Evolutionary conservation across 2,888 invertebrate genomes (phyloP), one percentile per base, ranked within the genome.

Genomic region (Uloborus plumipes): DNA sequence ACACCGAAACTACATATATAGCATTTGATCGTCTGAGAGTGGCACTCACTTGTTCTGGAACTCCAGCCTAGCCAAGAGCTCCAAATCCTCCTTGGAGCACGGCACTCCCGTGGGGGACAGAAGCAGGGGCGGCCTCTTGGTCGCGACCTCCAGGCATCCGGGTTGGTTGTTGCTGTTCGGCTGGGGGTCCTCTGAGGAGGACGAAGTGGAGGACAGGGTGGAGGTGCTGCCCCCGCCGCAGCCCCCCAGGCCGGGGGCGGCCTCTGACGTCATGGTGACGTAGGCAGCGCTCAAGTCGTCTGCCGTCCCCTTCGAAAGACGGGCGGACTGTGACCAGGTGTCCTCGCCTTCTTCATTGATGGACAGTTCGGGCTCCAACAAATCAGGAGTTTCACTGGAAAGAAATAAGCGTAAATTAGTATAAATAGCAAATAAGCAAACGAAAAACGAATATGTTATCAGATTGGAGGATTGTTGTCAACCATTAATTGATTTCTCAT

Each of bases 61-160:
- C 92, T 98, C 97, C 92, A 98, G 93, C 90, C 96, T 96, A 91
- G 95, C 96, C 88, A 98, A 92, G 87, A 98, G 92, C 91, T 94
- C 95, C 92, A 94, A 92, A 89, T 96, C 96, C 91, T 94, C 92
- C 88, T 92, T 87, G 70, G 88, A 88, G 64, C 83, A 83, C 14
- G 80, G 80, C 3, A 65, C 62, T 31, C 69, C 67, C 49, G 69
- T 49, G 59, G 73, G 78, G 26, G 73, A 80, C 18, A 80, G 58
- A 14, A 73, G 61, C 49, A 64, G 47, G 47, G 49, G 64, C n/a
- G 47, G 47, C 53, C 26, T 51, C 62, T 80, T 80, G 62, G 49
- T 51, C 58, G 47, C 18, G 50, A n/a, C 22, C 14, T 53, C 73
- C 53, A 22, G 58, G 61, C 7, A n/a, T 31, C 65, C 51, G n/a